Conservation (phyloP, 2,888 invertebrate species). For the Macrosiphum euphorbiae region DNA sequence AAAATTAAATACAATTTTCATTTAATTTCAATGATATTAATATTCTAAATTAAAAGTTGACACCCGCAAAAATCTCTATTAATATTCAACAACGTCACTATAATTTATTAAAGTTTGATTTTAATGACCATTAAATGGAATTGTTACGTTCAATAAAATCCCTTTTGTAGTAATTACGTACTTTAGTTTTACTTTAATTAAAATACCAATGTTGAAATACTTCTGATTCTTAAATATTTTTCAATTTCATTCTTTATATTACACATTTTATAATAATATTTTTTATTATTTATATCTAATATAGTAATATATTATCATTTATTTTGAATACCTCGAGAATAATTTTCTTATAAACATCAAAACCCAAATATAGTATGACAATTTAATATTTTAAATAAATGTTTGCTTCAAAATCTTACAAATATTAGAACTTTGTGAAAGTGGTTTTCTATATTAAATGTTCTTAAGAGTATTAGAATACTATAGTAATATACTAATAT, state of each 20-base stretch:
- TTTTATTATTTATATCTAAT: background rate
- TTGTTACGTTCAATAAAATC: constrained; percentile 6
- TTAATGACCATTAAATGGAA: constrained; percentile 34
- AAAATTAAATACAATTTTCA: background rate
- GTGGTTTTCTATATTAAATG: background rate
- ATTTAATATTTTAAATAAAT: background rate
- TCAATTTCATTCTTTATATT: background rate
- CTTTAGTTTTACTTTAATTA: constrained; percentile 15
- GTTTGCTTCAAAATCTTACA: background rate
- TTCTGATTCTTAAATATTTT: background rate
- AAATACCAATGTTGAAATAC: background rate
- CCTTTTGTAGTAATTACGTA: background rate
- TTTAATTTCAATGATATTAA: constrained; percentile 30
- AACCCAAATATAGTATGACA: background rate
- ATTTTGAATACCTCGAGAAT: background rate
- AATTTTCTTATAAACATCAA: background rate
- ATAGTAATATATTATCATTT: background rate
- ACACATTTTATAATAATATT: background rate
- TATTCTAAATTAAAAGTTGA: constrained; percentile 39
- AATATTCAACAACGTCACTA: constrained; percentile 8
- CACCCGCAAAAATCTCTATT: constrained; percentile 11
- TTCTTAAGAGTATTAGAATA: background rate
- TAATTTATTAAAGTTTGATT: constrained; percentile 42
- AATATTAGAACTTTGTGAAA: background rate
- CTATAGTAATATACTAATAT: background rate